phyloP scores from a whole-genome alignment of 2,797 vertebrate species.

The Oryzias dopingdopingensis region DNA sequence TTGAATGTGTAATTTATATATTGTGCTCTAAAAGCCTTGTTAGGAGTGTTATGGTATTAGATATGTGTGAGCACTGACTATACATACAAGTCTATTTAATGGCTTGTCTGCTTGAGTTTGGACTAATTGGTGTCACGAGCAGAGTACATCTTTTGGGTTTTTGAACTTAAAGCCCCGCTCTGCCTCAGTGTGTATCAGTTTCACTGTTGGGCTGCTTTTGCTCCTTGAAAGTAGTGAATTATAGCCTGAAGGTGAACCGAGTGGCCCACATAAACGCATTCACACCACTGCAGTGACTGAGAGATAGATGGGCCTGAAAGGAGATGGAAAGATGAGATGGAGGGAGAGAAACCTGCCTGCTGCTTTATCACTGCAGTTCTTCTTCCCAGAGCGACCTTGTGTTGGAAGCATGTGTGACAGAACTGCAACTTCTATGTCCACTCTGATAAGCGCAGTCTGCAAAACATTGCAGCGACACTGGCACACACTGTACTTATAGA shows the following conservation, averaged over 20 bases:
- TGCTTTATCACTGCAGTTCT: constrained; percentile 51
- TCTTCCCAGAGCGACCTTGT: constrained; percentile 64
- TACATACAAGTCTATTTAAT: constrained; percentile 14
- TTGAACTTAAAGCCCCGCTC: constrained; percentile 2
- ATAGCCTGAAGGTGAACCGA: constrained; percentile 53
- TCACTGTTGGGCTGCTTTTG: constrained; percentile 31
- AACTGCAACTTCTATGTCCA: constrained; percentile 48
- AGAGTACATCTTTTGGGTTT: constrained; percentile 21
- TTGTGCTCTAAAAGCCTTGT: constrained; percentile 38
- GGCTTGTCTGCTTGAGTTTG: constrained; percentile 5
- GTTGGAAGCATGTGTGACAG: constrained; percentile 24
- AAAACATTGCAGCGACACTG: constrained; percentile 44
- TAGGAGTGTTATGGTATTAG: constrained; percentile 6
- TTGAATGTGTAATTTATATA: constrained; percentile 26
- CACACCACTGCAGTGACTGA: constrained; percentile 23
- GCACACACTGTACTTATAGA: constrained; percentile 50
- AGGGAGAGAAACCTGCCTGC: constrained; percentile 47
- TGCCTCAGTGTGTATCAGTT: constrained; percentile 16
- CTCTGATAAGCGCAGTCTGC: constrained; percentile 54
- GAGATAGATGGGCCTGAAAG: constrained; percentile 54
- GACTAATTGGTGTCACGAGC: constrained; percentile 31
- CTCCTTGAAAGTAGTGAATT: constrained; percentile 58
- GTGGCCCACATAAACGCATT: constrained; percentile 51
- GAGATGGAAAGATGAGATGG: constrained; percentile 58
- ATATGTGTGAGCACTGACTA: constrained; percentile 3